A percentile compares a stretch with the other conserved stretches of the same genome.
Evolutionary conservation across 1,140 invertebrate species (phyloP).

Genomic region (Doryteuthis pealeii): DNA sequence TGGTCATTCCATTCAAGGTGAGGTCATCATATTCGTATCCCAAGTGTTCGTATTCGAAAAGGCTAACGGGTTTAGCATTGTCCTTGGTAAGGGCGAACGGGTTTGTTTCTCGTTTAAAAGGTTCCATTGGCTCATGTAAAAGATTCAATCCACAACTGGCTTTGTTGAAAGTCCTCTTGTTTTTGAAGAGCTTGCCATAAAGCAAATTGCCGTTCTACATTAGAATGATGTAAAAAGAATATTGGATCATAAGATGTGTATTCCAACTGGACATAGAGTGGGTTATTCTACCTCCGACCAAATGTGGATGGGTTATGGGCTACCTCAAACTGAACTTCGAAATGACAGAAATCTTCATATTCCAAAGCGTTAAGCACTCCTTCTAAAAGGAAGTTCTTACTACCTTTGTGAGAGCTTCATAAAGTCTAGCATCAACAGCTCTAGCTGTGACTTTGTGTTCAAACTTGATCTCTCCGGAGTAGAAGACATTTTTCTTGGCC

Average conservation of each 20-base stretch:
- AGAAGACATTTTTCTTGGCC: slow-evolving; percentile 25
- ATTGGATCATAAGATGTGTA: slow-evolving; percentile 34
- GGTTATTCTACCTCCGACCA: slow-evolving; percentile 29
- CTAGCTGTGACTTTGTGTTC: slow-evolving; percentile 23
- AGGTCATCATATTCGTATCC: slow-evolving; percentile 27
- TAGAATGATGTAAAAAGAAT: slow-evolving; percentile 22
- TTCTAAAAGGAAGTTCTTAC: slow-evolving; percentile 21
- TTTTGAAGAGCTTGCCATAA: slow-evolving; percentile 31
- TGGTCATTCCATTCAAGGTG: slow-evolving; percentile 26
- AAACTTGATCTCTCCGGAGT: slow-evolving; percentile 22
- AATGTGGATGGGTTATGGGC: slow-evolving; percentile 36
- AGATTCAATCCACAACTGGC: slow-evolving; percentile 21
- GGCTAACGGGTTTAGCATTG: slow-evolving; percentile 8
- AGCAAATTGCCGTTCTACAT: slow-evolving; percentile 28
- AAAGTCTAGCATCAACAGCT: slow-evolving; percentile 29
- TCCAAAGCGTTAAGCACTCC: slow-evolving; percentile 29
- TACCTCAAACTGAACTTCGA: slow-evolving; percentile 37
- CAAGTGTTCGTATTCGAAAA: not conserved
- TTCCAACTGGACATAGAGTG: slow-evolving; percentile 34
- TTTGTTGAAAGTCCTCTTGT: slow-evolving; percentile 17
- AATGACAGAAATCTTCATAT: slow-evolving; percentile 33
- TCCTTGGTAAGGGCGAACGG: slow-evolving; percentile 22
- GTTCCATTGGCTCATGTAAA: slow-evolving; percentile 17
- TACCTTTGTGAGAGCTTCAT: slow-evolving; percentile 24
- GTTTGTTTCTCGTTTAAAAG: slow-evolving; percentile 26